phyloP scores from a whole-genome alignment of 2,113 vertebrate species.

The Tichodroma muraria region DNA sequence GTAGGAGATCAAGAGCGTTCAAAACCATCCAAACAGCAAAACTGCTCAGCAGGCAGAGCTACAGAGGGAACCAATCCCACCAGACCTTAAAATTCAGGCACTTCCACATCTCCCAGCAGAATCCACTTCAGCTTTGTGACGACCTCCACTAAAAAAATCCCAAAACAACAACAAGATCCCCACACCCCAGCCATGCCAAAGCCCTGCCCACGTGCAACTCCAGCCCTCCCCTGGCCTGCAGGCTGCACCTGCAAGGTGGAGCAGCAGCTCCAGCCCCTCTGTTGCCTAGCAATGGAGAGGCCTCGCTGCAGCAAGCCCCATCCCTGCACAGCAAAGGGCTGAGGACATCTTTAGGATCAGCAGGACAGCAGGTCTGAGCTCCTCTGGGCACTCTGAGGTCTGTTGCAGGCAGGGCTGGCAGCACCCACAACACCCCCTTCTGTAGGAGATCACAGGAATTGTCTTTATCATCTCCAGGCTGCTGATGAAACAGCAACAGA shows the following conservation, averaged over 20 bases:
- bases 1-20: not conserved
- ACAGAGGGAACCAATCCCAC: not conserved
- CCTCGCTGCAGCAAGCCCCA: conserved; percentile 7
- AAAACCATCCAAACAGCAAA: not conserved
- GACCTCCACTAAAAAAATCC: not conserved
- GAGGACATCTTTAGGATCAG: not conserved
- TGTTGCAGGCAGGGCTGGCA: not conserved
- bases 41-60: not conserved
- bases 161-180: not conserved
- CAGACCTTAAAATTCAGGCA: not conserved
- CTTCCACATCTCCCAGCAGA: not conserved
- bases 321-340: not conserved
- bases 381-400: not conserved
- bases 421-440: not conserved
- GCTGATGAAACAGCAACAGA: not conserved
- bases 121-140: not conserved
- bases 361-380: not conserved
- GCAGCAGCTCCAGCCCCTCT: not conserved
- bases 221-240: not conserved
- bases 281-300: conserved; percentile 63
- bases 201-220: not conserved
- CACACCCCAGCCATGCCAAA: not conserved
- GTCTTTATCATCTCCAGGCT: not conserved
- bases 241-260: conserved; percentile 21
- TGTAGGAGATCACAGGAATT: accelerated